A percentile compares a stretch with the other conserved stretches of the same genome.
Conservation (phyloP, 2,113 vertebrate genomes). For the Rhinolophus ferrumequinum region DNA sequence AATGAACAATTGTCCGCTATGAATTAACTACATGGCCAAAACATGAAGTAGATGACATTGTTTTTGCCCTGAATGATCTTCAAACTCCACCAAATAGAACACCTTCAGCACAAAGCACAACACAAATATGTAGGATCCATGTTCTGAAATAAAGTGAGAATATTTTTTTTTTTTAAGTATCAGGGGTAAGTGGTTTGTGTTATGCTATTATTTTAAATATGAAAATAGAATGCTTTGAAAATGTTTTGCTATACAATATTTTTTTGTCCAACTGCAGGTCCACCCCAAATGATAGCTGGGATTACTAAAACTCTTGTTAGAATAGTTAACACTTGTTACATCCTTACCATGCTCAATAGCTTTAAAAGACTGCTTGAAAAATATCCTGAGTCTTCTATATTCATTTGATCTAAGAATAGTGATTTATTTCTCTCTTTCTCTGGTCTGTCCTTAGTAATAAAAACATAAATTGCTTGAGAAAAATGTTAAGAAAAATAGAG, state of each 20-base stretch:
- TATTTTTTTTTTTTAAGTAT: not conserved
- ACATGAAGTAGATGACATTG: not conserved
- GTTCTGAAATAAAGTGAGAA: not conserved
- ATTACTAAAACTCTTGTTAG: slow-evolving; percentile 9
- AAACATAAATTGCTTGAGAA: slow-evolving; percentile 27
- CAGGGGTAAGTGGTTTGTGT: not conserved
- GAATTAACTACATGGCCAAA: not conserved
- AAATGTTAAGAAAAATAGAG: not conserved
- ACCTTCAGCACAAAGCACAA: not conserved
- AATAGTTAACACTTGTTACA: slow-evolving; percentile 17
- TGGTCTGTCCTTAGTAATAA: not conserved
- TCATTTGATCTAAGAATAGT: not conserved
- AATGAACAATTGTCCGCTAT: not conserved
- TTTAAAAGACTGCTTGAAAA: slow-evolving; percentile 32
- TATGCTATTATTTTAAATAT: not conserved
- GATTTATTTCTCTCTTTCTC: not conserved
- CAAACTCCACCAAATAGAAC: not conserved
- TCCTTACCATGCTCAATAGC: not conserved
- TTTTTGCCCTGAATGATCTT: not conserved
- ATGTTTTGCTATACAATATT: not conserved
- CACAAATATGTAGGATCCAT: not conserved
- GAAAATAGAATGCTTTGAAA: not conserved
- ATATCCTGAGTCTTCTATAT: not conserved
- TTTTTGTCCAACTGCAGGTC: not conserved
- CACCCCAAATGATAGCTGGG: not conserved